These are phyloP conservation scores for Apistogramma diplotaenia DNA, from an alignment of 2,113 vertebrate genomes.

Conservation along the genomic window DNA sequence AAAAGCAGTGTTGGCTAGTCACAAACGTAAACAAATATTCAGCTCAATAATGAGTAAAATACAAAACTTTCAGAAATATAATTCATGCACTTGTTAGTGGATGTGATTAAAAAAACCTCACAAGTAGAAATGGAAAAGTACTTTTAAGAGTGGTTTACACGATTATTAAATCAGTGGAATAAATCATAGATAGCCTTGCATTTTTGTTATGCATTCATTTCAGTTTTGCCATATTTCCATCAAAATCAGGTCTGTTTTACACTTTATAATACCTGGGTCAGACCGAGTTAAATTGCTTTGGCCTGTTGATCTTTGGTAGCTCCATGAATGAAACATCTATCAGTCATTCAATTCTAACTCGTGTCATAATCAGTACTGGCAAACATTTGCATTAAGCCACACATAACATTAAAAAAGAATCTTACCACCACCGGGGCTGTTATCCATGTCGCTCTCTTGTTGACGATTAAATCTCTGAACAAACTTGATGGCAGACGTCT, in stretches of 20 bases:
- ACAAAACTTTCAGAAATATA: neutral
- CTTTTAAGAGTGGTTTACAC: neutral
- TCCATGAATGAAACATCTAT: neutral
- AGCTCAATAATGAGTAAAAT: neutral
- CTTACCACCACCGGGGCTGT: slow-evolving; percentile 75
- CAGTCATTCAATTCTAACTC: neutral
- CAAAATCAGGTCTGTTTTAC: neutral
- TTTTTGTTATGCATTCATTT: neutral
- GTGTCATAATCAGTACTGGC: neutral
- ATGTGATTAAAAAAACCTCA: neutral
- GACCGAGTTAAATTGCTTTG: neutral
- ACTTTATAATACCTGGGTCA: neutral
- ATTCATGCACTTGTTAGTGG: neutral
- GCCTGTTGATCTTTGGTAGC: neutral
- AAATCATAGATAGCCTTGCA: too few species aligned
- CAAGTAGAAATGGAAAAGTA: neutral
- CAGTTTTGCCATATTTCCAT: neutral
- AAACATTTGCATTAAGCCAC: neutral
- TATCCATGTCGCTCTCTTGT: slow-evolving; percentile 70
- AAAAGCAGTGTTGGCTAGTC: neutral
- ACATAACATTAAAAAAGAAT: neutral
- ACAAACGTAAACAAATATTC: neutral
- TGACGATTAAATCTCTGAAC: slow-evolving; percentile 2
- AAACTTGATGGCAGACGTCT: slow-evolving; percentile 23
- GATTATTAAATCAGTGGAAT: neutral